These are phyloP conservation scores for Priocnemis perturbator DNA, from an alignment of 2,888 invertebrate genomes.

Conservation along the genomic window DNA sequence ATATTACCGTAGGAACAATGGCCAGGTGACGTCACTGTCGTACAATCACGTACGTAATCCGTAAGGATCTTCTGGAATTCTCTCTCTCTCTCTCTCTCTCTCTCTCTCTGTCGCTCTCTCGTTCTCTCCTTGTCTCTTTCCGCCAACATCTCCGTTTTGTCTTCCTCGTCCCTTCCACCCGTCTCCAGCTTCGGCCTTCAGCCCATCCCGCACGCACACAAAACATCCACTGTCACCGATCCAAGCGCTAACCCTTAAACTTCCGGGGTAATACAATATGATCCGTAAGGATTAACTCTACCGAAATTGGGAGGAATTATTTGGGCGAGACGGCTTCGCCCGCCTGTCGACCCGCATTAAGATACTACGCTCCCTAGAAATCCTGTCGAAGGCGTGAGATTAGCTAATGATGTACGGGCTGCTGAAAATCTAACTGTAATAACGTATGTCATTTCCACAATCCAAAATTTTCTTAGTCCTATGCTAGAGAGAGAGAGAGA, in stretches of 20 bases:
- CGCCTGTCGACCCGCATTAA: constrained; percentile 11
- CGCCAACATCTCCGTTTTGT: constrained; percentile 13
- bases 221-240: constrained; percentile 29
- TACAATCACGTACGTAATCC: constrained; percentile 68
- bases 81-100: background rate
- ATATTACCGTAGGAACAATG: constrained; percentile 67
- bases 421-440: no score
- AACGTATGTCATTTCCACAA: no score
- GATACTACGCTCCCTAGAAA: no score
- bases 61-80: constrained; percentile 63
- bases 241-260: constrained; percentile 34
- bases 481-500: no score
- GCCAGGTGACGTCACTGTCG: constrained; percentile 55
- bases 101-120: constrained; percentile 4
- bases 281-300: constrained; percentile 55
- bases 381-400: no score
- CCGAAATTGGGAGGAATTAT: constrained; percentile 52
- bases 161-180: background rate
- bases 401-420: no score
- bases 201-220: constrained; percentile 12
- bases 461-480: no score
- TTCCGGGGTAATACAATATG: constrained; percentile 47
- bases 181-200: constrained; percentile 15
- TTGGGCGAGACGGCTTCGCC: constrained; percentile 9
- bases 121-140: constrained; percentile 4